Conservation (phyloP, 2,113 vertebrate species). For the Bombycilla garrulus region DNA sequence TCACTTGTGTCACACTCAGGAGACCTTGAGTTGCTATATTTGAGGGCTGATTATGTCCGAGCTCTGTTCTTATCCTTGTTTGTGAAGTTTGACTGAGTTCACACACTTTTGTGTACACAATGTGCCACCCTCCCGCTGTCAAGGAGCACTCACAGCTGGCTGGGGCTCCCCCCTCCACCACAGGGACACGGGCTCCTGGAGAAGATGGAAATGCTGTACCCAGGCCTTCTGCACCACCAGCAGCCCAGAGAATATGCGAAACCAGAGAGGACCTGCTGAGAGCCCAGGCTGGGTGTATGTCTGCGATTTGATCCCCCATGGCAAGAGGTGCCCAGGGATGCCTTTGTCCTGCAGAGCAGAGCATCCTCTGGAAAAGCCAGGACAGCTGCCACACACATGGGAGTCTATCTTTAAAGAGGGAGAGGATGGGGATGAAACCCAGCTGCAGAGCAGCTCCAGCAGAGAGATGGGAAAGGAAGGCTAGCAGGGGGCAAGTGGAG, state of each 20-base stretch:
- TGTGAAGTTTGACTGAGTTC: slow-evolving; percentile 55
- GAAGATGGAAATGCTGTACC: not conserved
- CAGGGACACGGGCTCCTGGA: accelerated
- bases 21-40: slow-evolving; percentile 61
- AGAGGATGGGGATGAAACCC: not conserved
- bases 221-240: not conserved
- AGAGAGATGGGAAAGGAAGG: not conserved
- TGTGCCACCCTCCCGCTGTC: not conserved
- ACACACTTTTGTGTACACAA: slow-evolving; percentile 24
- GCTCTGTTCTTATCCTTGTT: slow-evolving; percentile 50
- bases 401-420: not conserved
- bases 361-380: not conserved
- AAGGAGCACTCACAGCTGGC: not conserved
- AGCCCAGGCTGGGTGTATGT: not conserved
- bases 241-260: accelerated
- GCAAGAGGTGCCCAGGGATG: not conserved
- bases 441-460: not conserved
- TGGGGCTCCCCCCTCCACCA: not conserved
- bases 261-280: not conserved
- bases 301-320: accelerated
- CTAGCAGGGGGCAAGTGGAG: no score
- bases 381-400: not conserved
- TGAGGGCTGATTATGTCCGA: not conserved
- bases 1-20: not conserved
- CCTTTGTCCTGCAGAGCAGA: not conserved